Percentiles rank a stretch among this genome's conserved stretches.
These are phyloP conservation scores for Poecilia gillii DNA, from an alignment of 2,797 vertebrate species.

Conservation along the genomic window DNA sequence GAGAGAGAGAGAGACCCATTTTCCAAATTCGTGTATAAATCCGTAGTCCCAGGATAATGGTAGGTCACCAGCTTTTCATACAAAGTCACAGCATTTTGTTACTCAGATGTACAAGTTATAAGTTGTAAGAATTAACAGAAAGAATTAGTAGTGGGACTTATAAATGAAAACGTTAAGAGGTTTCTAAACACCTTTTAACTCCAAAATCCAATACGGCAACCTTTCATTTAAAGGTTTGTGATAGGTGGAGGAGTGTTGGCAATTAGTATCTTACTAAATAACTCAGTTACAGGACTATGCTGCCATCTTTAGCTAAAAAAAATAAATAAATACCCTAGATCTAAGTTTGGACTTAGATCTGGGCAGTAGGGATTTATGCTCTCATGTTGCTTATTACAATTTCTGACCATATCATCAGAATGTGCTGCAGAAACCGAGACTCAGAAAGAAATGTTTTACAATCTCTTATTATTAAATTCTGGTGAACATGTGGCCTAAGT, in stretches of 20 bases:
- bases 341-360: background rate
- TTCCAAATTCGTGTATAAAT: slow-evolving; percentile 54
- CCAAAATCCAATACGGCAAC: background rate
- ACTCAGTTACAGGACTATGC: background rate
- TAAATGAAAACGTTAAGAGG: background rate
- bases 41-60: background rate
- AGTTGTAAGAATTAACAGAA: background rate
- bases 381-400: background rate
- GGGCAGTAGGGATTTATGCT: background rate
- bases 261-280: background rate
- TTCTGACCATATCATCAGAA: background rate
- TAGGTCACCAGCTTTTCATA: background rate
- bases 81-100: background rate
- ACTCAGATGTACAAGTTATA: background rate
- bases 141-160: background rate
- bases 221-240: background rate
- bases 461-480: background rate
- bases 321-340: background rate
- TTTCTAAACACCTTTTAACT: background rate
- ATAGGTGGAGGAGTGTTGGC: background rate
- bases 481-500: background rate
- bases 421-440: background rate
- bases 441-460: background rate
- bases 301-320: background rate
- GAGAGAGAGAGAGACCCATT: slow-evolving; percentile 39